Base-by-base conservation (phyloP, 1,140 invertebrate genomes). In the Cyclargus thomasi region DNA sequence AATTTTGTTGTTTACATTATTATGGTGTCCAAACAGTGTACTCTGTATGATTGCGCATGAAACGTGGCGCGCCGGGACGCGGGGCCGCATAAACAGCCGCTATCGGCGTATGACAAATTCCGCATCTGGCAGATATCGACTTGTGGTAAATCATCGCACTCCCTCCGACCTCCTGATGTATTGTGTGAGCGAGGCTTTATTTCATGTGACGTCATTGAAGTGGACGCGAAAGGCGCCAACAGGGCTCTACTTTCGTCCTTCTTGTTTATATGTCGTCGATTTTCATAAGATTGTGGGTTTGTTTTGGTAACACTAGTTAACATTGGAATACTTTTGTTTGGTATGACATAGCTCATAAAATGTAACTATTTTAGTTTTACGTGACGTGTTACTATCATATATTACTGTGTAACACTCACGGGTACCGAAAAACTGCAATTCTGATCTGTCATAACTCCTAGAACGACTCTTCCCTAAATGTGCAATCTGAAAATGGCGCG, bases 81-180 rank as follows among this genome's bases (percentile, higher is more conserved):
- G 70, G 68, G 70, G 65, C 64, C 72, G 75, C 77, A 74, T 77
- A 77, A 79, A 77, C 77, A 77, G 70, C 69, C 70, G 69, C 65
- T 72, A 66, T 68, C 68, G 71, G 20, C 65, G 67, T 63, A 67
- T 79, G 78, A 79, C 77, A 77, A 77, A 79, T 78, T 74, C 63
- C 74, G 70, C 72, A 75, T 77, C 77, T 74, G 67, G 63, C 70
- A 53, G 71, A 70, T 78, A 79, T 79, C 76, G 78, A 79, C 71
- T 70, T 64, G 66, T 67, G 63, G 71, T 75, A 77, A 77, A 79
- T 79, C 72, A 77, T 75, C 66, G 63, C 70, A 62, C 67, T 67
- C 67, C 20, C 29, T 67, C 67, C 72, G 71, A 69, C 71, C 62
- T 68, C 70, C 69, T 70, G 67, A 75, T 65, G 70, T 73, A 73